Evolutionary conservation across 2,888 invertebrate species (phyloP).

Genomic region (Aelia acuminata): DNA sequence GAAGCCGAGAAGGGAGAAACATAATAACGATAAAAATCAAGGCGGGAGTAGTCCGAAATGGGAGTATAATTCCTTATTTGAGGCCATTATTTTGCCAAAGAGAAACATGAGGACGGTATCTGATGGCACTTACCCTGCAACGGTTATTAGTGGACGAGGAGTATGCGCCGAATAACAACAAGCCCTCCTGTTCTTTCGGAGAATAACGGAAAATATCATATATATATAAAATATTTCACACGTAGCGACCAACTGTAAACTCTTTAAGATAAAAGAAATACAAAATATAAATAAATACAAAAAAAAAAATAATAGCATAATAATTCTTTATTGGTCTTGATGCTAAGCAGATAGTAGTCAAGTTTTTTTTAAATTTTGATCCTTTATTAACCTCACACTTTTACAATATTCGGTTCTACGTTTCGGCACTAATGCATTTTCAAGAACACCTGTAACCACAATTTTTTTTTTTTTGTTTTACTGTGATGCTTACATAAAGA

Average conservation of each 20-base stretch:
- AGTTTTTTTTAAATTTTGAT: too few relatives aligned
- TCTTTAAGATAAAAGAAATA: too few relatives aligned
- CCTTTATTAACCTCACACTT: too few relatives aligned
- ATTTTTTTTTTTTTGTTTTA: too few relatives aligned
- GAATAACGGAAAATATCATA: slow-evolving; percentile 33
- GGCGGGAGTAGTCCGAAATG: slow-evolving; percentile 46
- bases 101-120: slow-evolving; percentile 54
- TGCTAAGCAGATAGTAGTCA: too few relatives aligned
- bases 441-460: too few relatives aligned
- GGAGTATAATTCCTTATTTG: slow-evolving; percentile 31
- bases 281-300: too few relatives aligned
- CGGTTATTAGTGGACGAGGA: slow-evolving; percentile 4
- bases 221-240: background rate
- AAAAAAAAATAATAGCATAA: too few relatives aligned
- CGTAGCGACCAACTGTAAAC: background rate
- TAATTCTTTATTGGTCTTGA: too few relatives aligned
- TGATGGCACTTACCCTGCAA: slow-evolving; percentile 49
- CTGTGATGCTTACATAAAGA: too few relatives aligned
- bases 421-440: too few relatives aligned
- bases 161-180: slow-evolving; percentile 38
- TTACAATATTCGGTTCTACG: too few relatives aligned
- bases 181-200: slow-evolving; percentile 37
- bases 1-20: slow-evolving; percentile 30
- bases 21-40: slow-evolving; percentile 45
- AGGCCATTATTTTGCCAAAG: slow-evolving; percentile 50